These are phyloP conservation scores for Eidolon dupreanum DNA, from an alignment of 2,797 vertebrate species.

Conservation along the genomic window DNA sequence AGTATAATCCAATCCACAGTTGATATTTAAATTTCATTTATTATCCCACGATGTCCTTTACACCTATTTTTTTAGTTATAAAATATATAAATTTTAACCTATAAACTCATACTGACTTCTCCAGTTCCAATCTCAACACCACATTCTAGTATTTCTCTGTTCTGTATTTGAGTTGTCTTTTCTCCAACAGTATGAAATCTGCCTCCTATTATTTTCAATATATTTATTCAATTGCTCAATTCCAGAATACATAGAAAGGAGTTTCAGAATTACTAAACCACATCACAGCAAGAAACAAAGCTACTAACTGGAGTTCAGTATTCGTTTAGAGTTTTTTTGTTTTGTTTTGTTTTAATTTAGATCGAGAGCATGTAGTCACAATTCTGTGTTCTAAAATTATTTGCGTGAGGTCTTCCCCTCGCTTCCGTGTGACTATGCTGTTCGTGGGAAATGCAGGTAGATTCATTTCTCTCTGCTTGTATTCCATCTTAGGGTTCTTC, in stretches of 20 bases:
- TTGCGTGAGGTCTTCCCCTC: background rate
- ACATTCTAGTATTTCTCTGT: rapidly evolving
- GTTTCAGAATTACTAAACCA: background rate
- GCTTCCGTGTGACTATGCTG: background rate
- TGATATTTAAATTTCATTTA: background rate
- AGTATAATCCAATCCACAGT: background rate
- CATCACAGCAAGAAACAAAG: background rate
- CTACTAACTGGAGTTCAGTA: background rate
- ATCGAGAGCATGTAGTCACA: background rate
- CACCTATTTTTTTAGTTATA: background rate
- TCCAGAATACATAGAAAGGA: background rate
- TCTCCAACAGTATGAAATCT: background rate
- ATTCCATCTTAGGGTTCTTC: background rate
- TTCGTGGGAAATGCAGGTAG: background rate
- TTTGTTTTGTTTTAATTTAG: background rate
- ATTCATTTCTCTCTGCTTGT: background rate
- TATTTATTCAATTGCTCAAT: background rate
- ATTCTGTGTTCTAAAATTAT: background rate
- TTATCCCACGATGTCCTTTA: background rate
- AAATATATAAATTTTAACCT: background rate
- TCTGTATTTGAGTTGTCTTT: background rate
- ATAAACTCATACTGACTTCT: background rate
- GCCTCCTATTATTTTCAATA: background rate
- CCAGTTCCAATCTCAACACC: rapidly evolving
- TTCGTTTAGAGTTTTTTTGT: background rate